Percentiles rank a stretch among this genome's conserved stretches.
These are phyloP conservation scores for Listronotus bonariensis DNA, from an alignment of 1,140 invertebrate genomes.

Conservation along the genomic window DNA sequence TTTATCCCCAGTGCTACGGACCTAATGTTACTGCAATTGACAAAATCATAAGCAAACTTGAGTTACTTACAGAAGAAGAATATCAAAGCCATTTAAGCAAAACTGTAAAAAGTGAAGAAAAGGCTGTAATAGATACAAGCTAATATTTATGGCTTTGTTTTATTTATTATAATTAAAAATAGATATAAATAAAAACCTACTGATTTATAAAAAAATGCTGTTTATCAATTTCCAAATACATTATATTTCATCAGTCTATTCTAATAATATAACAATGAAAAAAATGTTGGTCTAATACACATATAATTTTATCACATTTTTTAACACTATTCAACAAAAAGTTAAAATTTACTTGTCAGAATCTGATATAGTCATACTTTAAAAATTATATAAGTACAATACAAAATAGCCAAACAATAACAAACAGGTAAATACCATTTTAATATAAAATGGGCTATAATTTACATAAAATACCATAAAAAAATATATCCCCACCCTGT, in stretches of 20 bases:
- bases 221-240: no score
- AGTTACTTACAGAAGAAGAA: slow-evolving; percentile 26
- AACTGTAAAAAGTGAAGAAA: no score
- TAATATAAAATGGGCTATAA: slow-evolving; percentile 5
- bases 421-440: background rate
- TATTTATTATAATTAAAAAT: no score
- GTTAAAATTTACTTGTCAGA: background rate
- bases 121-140: no score
- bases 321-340: background rate
- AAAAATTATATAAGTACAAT: background rate
- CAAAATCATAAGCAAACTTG: slow-evolving; percentile 8
- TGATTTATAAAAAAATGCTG: background rate
- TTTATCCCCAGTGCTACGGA: slow-evolving; percentile 22
- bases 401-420: background rate
- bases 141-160: no score
- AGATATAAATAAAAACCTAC: no score
- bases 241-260: no score
- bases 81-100: slow-evolving; percentile 14
- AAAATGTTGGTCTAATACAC: background rate
- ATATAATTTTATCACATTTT: slow-evolving; percentile 4
- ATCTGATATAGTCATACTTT: background rate
- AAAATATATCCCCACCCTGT: background rate
- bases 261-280: background rate
- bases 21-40: slow-evolving; percentile 11
- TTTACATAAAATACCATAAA: background rate